Conservation (phyloP, 2,888 invertebrate species). For the Escarpia spicata region DNA sequence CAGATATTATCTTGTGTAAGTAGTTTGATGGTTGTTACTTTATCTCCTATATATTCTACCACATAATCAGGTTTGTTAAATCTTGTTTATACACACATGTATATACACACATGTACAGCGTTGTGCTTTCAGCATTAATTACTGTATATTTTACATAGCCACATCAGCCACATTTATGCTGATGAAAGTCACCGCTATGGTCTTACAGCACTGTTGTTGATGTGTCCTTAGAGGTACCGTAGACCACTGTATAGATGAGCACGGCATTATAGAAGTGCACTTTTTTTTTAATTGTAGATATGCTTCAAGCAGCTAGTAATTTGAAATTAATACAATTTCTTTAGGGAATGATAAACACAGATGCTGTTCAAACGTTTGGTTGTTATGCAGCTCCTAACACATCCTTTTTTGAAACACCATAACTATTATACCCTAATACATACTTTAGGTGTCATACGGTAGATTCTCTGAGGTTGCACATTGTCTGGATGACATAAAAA, state of each 20-base stretch:
- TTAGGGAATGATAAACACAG: not conserved
- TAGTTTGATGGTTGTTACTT: too few species aligned
- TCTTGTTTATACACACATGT: too few species aligned
- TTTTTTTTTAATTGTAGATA: not conserved
- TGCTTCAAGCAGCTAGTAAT: not conserved
- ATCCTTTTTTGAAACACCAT: not conserved
- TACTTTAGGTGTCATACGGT: not conserved
- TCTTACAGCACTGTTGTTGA: not conserved
- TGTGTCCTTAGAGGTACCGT: not conserved
- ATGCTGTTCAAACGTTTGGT: not conserved
- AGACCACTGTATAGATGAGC: not conserved
- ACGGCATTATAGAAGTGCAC: not conserved
- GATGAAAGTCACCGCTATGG: not conserved
- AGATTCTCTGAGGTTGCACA: too few species aligned
- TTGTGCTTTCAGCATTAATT: not conserved
- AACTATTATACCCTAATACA: not conserved
- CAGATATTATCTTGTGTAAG: too few species aligned
- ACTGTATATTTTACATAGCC: not conserved
- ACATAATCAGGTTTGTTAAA: too few species aligned
- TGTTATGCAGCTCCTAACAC: not conserved
- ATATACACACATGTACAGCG: too few species aligned
- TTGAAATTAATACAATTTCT: not conserved
- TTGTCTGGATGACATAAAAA: too few species aligned
- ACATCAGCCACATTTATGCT: not conserved
- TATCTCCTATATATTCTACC: too few species aligned